Evolutionary conservation across 2,797 vertebrate species (phyloP).

Genomic region (Syndactyla subalaris): DNA sequence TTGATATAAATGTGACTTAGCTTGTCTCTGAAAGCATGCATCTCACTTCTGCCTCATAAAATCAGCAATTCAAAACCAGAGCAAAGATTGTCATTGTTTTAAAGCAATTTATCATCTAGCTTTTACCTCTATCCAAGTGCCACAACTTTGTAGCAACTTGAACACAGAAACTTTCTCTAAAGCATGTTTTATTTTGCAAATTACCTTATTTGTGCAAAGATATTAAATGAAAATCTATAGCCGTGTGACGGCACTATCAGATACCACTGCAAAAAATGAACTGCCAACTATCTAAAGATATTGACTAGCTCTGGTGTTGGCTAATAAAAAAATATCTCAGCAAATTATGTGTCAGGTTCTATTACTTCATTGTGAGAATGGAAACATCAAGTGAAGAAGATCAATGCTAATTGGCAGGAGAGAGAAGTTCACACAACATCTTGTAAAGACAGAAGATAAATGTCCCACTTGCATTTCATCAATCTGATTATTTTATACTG

Average conservation of each 20-base stretch:
- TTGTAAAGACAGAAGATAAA: not conserved
- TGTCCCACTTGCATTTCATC: not conserved
- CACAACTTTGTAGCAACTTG: not conserved
- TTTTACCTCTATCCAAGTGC: not conserved
- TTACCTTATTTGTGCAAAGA: not conserved
- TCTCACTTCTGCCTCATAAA: not conserved
- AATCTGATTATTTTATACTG: not conserved
- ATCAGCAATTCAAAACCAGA: not conserved
- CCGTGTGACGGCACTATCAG: not conserved
- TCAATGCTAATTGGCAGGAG: constrained; percentile 23
- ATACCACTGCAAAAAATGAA: not conserved
- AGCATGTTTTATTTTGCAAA: not conserved
- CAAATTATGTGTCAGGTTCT: constrained; percentile 3
- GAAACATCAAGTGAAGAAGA: not conserved
- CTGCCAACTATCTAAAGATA: not conserved
- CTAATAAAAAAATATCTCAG: constrained; percentile 29
- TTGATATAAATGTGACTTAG: not conserved
- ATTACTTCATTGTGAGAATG: not conserved
- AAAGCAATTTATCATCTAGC: not conserved
- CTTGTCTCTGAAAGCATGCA: not conserved
- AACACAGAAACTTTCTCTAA: not conserved
- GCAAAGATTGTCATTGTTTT: not conserved
- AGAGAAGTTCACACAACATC: not conserved
- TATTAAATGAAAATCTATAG: not conserved
- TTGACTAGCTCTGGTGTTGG: not conserved